Evolutionary conservation across 2,888 invertebrate genomes (phyloP).

Genomic region (Thyatira batis): DNA sequence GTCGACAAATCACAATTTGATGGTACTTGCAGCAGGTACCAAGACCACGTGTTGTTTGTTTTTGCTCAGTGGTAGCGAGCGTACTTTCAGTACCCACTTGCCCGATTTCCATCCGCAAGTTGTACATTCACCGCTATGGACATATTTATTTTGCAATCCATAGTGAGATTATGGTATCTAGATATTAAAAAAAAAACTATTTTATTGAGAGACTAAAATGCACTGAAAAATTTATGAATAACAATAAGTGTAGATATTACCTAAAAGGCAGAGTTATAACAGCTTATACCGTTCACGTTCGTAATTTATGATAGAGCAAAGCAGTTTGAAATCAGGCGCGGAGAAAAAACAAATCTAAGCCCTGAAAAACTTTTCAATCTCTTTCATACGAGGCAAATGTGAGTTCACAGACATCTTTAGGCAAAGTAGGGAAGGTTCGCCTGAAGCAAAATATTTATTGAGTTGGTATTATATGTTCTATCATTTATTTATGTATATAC

Average conservation of each 20-base stretch:
- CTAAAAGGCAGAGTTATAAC: conserved; percentile 13
- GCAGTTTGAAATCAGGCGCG: conserved; percentile 51
- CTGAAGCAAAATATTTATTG: conserved; percentile 22
- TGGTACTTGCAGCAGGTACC: too few species aligned
- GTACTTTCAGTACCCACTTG: too few species aligned
- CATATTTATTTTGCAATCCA: too few species aligned
- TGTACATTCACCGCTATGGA: too few species aligned
- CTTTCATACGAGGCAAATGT: conserved; percentile 40
- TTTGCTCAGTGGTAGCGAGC: too few species aligned
- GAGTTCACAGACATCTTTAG: conserved; percentile 38
- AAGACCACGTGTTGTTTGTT: too few species aligned
- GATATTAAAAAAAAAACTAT: too few species aligned
- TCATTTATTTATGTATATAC: conserved; percentile 3
- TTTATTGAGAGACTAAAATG: too few species aligned
- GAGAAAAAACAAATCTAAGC: conserved; percentile 58
- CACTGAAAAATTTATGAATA: too few species aligned
- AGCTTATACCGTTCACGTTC: conserved; percentile 52
- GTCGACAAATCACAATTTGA: too few species aligned
- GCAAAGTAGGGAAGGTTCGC: conserved; percentile 31
- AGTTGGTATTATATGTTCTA: conserved; percentile 17
- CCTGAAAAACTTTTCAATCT: conserved; percentile 51
- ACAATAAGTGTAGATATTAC: neutral
- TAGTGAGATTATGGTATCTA: too few species aligned
- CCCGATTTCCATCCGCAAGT: too few species aligned
- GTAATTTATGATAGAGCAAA: conserved; percentile 57